Evolutionary conservation across 2,113 vertebrate species (phyloP).

Genomic region (Neodon shergylaensis): DNA sequence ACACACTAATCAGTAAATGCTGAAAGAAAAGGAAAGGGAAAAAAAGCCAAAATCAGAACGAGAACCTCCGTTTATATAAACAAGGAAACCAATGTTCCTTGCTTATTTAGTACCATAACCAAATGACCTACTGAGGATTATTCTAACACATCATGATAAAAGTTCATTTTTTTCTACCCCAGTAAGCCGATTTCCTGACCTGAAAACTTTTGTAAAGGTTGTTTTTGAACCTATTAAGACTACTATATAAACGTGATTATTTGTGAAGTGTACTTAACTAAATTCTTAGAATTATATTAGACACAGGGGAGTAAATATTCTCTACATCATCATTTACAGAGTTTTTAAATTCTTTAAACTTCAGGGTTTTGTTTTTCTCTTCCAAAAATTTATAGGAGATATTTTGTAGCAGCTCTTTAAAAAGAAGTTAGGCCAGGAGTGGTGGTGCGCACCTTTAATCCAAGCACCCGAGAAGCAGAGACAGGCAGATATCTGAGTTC

Average conservation of each 20-base stretch:
- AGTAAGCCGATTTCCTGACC: background rate
- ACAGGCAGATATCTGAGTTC: background rate
- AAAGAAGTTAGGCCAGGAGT: background rate
- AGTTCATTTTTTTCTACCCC: constrained; percentile 25
- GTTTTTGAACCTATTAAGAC: constrained; percentile 9
- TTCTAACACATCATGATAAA: constrained; percentile 6
- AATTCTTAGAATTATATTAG: constrained; percentile 35
- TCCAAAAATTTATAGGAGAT: constrained; percentile 41
- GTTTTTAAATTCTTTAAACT: constrained; percentile 43
- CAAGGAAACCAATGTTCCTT: constrained; percentile 1
- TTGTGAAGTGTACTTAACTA: background rate
- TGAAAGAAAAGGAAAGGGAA: background rate
- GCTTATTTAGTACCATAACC: background rate
- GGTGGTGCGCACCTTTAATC: background rate
- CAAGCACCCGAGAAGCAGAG: background rate
- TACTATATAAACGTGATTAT: constrained; percentile 25
- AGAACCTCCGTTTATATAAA: constrained; percentile 25
- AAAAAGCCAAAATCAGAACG: background rate
- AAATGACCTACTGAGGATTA: constrained; percentile 14
- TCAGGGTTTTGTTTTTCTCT: constrained; percentile 34
- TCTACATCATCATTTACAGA: constrained; percentile 4
- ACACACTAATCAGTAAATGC: background rate
- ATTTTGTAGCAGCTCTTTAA: background rate
- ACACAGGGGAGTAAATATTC: background rate
- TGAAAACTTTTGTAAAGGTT: constrained; percentile 2